phyloP scores from a whole-genome alignment of 2,888 invertebrate species.

The Himalopsyche kuldschensis region DNA sequence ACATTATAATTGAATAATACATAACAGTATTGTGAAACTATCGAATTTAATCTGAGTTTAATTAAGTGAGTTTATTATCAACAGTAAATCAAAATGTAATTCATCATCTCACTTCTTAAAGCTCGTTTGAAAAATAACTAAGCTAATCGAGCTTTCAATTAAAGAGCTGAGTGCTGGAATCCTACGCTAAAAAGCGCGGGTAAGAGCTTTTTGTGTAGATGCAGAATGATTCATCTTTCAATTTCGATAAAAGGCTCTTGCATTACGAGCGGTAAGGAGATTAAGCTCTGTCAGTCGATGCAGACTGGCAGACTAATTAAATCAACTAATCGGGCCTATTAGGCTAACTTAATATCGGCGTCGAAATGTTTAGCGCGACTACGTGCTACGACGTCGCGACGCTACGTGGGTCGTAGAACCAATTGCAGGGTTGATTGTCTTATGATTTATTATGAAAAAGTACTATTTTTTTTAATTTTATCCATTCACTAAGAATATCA shows the following conservation, averaged over 20 bases:
- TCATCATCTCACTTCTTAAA: neutral
- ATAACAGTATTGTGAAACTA: too few species aligned
- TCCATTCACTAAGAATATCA: too few species aligned
- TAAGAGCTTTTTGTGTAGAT: neutral
- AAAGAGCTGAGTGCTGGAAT: neutral
- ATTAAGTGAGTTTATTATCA: too few species aligned
- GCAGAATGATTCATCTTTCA: neutral
- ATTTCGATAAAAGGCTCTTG: neutral
- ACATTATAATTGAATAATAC: too few species aligned
- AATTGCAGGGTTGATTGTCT: neutral
- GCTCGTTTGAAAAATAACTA: neutral
- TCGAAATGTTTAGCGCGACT: neutral
- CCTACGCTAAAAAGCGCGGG: neutral
- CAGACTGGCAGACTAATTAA: conserved; percentile 21
- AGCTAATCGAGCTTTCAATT: neutral
- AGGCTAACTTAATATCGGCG: conserved; percentile 18
- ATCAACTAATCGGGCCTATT: conserved; percentile 24
- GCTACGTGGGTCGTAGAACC: neutral
- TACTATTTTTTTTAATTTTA: too few species aligned
- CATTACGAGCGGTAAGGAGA: neutral
- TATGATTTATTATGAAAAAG: too few species aligned
- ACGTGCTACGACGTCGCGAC: conserved; percentile 11
- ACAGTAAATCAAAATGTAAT: too few species aligned
- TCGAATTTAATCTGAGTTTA: too few species aligned
- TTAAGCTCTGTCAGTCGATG: neutral